Base-by-base conservation (phyloP, 2,113 vertebrate genomes). In the Silurus glanis region DNA sequence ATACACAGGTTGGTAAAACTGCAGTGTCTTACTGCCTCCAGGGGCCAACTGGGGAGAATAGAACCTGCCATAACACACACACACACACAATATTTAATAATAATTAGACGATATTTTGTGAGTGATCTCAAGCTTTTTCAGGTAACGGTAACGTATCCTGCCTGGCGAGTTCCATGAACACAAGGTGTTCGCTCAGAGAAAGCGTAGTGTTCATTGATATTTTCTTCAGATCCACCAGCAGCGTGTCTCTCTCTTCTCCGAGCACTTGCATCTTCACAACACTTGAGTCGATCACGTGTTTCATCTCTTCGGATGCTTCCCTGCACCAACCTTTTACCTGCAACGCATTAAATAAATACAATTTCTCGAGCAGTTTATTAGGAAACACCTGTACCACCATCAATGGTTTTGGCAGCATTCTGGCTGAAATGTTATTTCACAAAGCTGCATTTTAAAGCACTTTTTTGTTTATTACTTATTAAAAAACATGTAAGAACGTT, bases 181-280 rank as follows among this genome's bases (percentile, higher is more conserved):
- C 95, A 17, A 99, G 93, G 9, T 96, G 94, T 89, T 98, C 96
- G 87, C 94, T 94, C 86, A 99, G 87, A 80, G 98, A 99, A 58
- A 95, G 69, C 21, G 96, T 94, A 82, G 95, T 89, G 25, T 94
- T 94, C 90, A 93, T 89, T 5, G 95, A 91, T 79, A 93, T 92
- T 90, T 97, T 98, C 87, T 91, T 95, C 59, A 99, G 94, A 92
- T 99, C 97, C 90, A 99, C 98, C 92, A 98, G 91, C 83, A 98
- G 93, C 10, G 93, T 87, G 55, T 94, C 95, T 90, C 93, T 83
- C 62, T 98, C 96, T 91, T 96, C 92, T 90, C 95, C 92, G 86
- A 96, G 92, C 82, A 94, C 61, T 61, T 91, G 91, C 97, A 99
- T 97, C 90, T 94, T 92, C 87, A 98, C 94, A 25, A 93, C 90